Evolutionary conservation across 2,888 invertebrate genomes (phyloP).

Genomic region (Drosophila stalkeri): DNA sequence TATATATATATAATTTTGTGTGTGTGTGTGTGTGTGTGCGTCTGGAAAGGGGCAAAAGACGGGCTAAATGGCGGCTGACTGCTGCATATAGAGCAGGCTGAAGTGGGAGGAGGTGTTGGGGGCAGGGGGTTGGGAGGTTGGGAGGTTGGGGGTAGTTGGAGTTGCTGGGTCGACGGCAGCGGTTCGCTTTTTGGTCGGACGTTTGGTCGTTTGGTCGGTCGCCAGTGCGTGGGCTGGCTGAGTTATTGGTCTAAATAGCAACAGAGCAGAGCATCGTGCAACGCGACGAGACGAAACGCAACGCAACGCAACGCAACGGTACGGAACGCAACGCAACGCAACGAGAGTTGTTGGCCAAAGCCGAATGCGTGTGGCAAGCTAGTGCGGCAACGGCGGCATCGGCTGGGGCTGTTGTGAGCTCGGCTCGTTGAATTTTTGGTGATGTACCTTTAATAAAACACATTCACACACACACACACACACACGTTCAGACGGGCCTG

Average conservation of each 20-base stretch:
- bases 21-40: neutral
- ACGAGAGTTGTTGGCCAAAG: constrained; percentile 15
- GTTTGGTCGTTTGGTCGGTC: constrained; percentile 11
- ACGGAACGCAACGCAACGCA: constrained; percentile 6
- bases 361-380: constrained; percentile 24
- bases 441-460: constrained; percentile 70
- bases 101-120: neutral
- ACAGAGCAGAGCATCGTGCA: constrained; percentile 52
- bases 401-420: constrained; percentile 3
- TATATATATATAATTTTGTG: neutral
- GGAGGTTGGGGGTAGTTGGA: too few relatives aligned
- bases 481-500: neutral
- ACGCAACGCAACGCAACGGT: constrained; percentile 3
- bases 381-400: neutral
- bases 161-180: constrained; percentile 14
- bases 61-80: constrained; percentile 25
- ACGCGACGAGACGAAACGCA: constrained; percentile 12
- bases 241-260: constrained; percentile 74
- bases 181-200: constrained; percentile 28
- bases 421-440: constrained; percentile 53
- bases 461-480: constrained; percentile 20
- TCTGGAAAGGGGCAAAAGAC: constrained; percentile 11
- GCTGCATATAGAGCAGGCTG: neutral
- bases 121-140: too few relatives aligned
- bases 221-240: constrained; percentile 46